Percentiles rank a stretch among this genome's conserved stretches.
Evolutionary conservation across 2,797 vertebrate genomes (phyloP).

Genomic region (Sternotherus odoratus): DNA sequence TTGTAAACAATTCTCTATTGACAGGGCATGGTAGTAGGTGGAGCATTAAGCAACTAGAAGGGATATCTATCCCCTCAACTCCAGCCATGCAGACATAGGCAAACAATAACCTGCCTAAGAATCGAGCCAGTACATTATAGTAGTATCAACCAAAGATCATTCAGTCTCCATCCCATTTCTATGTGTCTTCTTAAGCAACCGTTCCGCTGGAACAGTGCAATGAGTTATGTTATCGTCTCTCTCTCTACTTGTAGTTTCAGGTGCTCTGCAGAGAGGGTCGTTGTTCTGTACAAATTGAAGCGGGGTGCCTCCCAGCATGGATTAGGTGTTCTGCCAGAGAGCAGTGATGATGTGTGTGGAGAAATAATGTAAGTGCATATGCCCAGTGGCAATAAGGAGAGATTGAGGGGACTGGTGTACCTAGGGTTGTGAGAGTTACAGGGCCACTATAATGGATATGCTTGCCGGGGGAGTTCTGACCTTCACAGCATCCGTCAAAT

Average conservation of each 20-base stretch:
- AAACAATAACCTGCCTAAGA: constrained; percentile 19
- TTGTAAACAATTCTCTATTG: constrained; percentile 60
- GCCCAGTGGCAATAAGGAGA: neutral
- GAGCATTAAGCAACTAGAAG: constrained; percentile 53
- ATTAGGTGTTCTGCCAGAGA: neutral
- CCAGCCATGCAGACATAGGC: neutral
- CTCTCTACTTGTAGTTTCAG: constrained; percentile 35
- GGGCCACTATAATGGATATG: neutral
- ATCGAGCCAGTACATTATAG: constrained; percentile 13
- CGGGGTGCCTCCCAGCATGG: accelerated
- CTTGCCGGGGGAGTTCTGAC: neutral
- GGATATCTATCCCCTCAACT: neutral
- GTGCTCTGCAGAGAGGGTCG: neutral
- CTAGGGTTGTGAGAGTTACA: neutral
- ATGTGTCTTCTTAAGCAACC: constrained; percentile 9
- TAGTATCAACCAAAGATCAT: constrained; percentile 28
- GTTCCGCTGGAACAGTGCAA: constrained; percentile 26
- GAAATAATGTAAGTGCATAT: neutral
- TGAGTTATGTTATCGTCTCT: constrained; percentile 13
- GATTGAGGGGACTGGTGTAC: neutral
- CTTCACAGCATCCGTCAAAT: neutral
- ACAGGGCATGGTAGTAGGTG: constrained; percentile 49
- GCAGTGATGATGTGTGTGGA: neutral
- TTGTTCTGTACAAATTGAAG: neutral
- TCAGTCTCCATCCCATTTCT: constrained; percentile 38